These are phyloP conservation scores for Monoplex corrugatus DNA, from an alignment of 2,888 invertebrate genomes.

Conservation along the genomic window DNA sequence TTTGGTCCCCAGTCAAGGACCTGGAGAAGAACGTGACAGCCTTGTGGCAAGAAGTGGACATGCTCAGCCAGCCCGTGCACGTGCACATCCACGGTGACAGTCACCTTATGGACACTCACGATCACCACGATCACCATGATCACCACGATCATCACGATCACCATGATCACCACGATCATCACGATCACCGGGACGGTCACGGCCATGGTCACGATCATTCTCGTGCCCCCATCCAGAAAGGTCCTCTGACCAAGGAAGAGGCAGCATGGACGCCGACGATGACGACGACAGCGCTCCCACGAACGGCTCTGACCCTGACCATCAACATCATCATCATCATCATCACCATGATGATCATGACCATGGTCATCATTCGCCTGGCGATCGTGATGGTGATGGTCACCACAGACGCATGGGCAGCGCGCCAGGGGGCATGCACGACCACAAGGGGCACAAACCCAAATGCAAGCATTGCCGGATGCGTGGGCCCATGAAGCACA, in stretches of 20 bases:
- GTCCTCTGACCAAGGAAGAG: not conserved
- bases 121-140: not conserved
- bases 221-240: too few relatives aligned
- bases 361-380: not conserved
- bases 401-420: too few relatives aligned
- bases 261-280: not conserved
- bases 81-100: constrained; percentile 46
- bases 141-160: constrained; percentile 30
- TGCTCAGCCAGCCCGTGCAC: constrained; percentile 51
- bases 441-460: not conserved
- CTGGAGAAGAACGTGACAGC: constrained; percentile 46
- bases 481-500: not conserved
- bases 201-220: not conserved
- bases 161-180: not conserved
- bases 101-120: constrained; percentile 22
- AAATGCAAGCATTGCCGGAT: not conserved
- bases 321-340: not conserved
- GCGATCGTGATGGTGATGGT: too few relatives aligned
- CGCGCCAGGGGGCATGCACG: not conserved
- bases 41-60: constrained; percentile 44
- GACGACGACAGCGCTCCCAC: not conserved
- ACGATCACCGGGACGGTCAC: not conserved
- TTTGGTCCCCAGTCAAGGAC: not conserved
- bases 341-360: not conserved
- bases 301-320: not conserved